These are phyloP conservation scores for Cryptotis parvus DNA, from an alignment of 2,113 vertebrate genomes.

Conservation along the genomic window DNA sequence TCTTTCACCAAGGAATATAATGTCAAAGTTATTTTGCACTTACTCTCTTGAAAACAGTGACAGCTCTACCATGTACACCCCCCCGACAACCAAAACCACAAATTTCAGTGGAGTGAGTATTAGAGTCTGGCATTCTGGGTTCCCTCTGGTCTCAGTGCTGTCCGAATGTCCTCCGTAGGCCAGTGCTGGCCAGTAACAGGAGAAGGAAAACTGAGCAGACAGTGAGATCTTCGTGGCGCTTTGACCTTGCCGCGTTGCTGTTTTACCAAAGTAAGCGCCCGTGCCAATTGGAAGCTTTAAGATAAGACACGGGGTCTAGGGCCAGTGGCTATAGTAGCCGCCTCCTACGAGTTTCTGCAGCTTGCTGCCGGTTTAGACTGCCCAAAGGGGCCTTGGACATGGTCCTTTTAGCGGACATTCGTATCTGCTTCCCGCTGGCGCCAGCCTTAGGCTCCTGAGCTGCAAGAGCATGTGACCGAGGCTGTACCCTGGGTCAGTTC, in stretches of 20 bases:
- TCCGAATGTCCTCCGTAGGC: fast-evolving
- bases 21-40: constrained; percentile 10
- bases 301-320: no score
- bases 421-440: no score
- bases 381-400: no score
- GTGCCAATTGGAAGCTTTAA: not conserved
- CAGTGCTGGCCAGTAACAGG: not conserved
- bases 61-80: not conserved
- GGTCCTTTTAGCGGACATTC: no score
- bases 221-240: not conserved
- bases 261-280: not conserved
- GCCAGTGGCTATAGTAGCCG: no score
- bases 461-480: no score
- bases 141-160: not conserved
- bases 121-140: not conserved
- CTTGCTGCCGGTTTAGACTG: no score
- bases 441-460: no score
- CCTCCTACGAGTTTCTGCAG: no score
- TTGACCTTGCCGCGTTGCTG: not conserved
- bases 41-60: not conserved
- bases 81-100: not conserved
- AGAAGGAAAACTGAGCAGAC: not conserved
- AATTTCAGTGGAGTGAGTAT: not conserved
- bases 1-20: constrained; percentile 9
- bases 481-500: no score